phyloP scores from a whole-genome alignment of 2,888 invertebrate species.

The Elysia crispata region DNA sequence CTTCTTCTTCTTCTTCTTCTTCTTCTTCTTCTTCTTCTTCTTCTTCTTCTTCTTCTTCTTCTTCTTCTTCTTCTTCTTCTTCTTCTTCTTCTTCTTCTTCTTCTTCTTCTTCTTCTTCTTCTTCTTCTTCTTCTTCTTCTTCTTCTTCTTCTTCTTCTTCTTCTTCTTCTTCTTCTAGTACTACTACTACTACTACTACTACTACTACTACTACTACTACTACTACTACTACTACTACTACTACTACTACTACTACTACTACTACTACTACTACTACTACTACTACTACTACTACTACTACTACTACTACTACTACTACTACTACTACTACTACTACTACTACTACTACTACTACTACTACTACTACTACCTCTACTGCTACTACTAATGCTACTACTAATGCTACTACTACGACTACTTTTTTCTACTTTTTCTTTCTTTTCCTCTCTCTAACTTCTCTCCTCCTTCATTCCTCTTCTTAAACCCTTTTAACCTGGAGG shows the following conservation, averaged over 20 bases:
- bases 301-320: constrained; percentile 9
- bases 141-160: background rate
- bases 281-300: constrained; percentile 9
- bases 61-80: too few relatives aligned
- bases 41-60: too few relatives aligned
- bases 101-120: background rate
- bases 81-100: too few relatives aligned
- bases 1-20: too few relatives aligned
- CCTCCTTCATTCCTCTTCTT: too few relatives aligned
- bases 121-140: background rate
- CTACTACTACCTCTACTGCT: background rate
- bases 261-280: constrained; percentile 9
- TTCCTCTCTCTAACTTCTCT: too few relatives aligned
- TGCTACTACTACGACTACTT: too few relatives aligned
- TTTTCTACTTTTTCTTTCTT: too few relatives aligned
- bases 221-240: constrained; percentile 9
- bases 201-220: constrained; percentile 1
- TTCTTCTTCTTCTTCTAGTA: background rate
- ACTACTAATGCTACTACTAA: too few relatives aligned
- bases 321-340: constrained; percentile 4
- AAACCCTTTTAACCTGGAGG: too few relatives aligned
- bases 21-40: too few relatives aligned
- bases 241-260: constrained; percentile 9
- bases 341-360: constrained; percentile 9
- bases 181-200: background rate